Percentiles rank a stretch among this genome's conserved stretches.
Evolutionary conservation across 2,113 vertebrate species (phyloP).

Genomic region (Chrysemys picta): DNA sequence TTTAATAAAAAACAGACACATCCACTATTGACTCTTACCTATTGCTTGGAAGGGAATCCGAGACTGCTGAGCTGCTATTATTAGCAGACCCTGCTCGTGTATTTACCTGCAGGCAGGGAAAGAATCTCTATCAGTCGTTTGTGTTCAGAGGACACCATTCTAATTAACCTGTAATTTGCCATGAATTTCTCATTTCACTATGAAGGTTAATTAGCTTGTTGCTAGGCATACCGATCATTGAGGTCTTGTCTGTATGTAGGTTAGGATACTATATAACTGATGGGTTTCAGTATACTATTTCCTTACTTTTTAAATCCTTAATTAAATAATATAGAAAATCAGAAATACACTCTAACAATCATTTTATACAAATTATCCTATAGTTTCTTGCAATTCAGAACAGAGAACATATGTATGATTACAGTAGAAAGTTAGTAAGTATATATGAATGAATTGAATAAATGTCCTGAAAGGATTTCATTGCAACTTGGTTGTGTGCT

Average conservation of each 20-base stretch:
- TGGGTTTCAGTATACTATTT: not conserved
- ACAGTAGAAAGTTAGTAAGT: not conserved
- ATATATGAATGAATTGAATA: not conserved
- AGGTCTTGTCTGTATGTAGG: constrained; percentile 73
- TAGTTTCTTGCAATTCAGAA: not conserved
- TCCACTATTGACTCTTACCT: constrained; percentile 84
- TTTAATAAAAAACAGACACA: not conserved
- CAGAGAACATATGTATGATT: not conserved
- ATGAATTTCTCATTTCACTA: constrained; percentile 76
- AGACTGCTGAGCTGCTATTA: constrained; percentile 81
- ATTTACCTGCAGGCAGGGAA: constrained; percentile 90
- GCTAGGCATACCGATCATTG: constrained; percentile 62
- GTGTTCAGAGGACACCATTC: constrained; percentile 77
- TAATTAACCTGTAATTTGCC: constrained; percentile 88
- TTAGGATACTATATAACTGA: constrained; percentile 61
- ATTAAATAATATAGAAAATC: not conserved
- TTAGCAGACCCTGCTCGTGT: constrained; percentile 89
- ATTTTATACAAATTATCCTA: not conserved
- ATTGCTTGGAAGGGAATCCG: constrained; percentile 91
- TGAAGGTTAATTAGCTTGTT: constrained; percentile 84
- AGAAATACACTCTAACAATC: not conserved
- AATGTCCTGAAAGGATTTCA: not conserved
- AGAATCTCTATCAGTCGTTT: constrained; percentile 68
- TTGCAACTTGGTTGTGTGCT: not conserved
- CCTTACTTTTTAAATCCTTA: constrained; percentile 25